Percentiles rank a stretch among this genome's conserved stretches.
These are phyloP conservation scores for Morpho achilles DNA, from an alignment of 2,888 invertebrate genomes.

Conservation along the genomic window DNA sequence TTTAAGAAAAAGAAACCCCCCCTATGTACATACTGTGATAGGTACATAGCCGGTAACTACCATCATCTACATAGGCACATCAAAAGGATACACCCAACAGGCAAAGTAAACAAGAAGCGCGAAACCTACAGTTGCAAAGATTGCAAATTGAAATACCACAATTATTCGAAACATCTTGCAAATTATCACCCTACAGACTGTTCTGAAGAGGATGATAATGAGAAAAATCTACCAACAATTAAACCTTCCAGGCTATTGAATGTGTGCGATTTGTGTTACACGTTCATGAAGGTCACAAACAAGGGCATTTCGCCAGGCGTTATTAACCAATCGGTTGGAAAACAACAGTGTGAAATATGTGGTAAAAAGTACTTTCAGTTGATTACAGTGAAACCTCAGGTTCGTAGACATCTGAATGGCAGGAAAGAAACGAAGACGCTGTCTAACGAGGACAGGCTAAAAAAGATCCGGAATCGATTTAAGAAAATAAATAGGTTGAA, in stretches of 20 bases:
- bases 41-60: slow-evolving; percentile 21
- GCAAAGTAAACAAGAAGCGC: neutral
- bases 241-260: slow-evolving; percentile 7
- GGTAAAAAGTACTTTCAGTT: slow-evolving; percentile 21
- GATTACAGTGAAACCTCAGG: slow-evolving; percentile 9
- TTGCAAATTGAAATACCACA: slow-evolving; percentile 23
- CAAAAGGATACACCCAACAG: slow-evolving; percentile 5
- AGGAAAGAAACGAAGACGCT: slow-evolving; percentile 1
- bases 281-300: slow-evolving; percentile 10
- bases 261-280: slow-evolving; percentile 21
- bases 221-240: too few relatives aligned
- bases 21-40: slow-evolving; percentile 28
- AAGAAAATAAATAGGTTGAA: slow-evolving; percentile 29
- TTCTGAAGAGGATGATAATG: neutral
- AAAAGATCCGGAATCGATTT: slow-evolving; percentile 30
- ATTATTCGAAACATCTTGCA: slow-evolving; percentile 17
- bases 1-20: slow-evolving; percentile 9
- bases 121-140: slow-evolving; percentile 11
- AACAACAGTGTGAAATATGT: slow-evolving; percentile 22
- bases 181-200: slow-evolving; percentile 23
- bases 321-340: slow-evolving; percentile 7
- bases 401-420: neutral
- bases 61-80: slow-evolving; percentile 15
- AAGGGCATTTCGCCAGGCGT: slow-evolving; percentile 10
- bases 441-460: slow-evolving; percentile 28